Percentiles rank a stretch among this genome's conserved stretches.
These are phyloP conservation scores for Steinernema hermaphroditum DNA, from an alignment of 2,888 invertebrate species.

Conservation along the genomic window DNA sequence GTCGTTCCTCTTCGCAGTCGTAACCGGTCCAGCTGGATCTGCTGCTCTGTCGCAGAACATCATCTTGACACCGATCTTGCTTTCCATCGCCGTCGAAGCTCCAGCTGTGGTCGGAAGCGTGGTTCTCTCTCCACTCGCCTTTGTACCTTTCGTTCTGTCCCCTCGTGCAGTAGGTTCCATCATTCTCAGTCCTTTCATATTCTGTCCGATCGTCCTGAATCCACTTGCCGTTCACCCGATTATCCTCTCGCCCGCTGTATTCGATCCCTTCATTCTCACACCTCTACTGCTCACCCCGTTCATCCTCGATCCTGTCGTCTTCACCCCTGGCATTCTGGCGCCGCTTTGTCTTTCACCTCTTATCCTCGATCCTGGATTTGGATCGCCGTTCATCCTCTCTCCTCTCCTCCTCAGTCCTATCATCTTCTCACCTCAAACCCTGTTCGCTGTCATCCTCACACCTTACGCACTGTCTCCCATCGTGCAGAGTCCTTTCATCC, in stretches of 20 bases:
- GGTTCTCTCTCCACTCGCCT: conserved; percentile 4
- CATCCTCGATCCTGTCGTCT: conserved; percentile 51
- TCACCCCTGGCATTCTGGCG: conserved; percentile 45
- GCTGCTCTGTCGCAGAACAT: neutral
- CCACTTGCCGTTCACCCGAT: conserved; percentile 3
- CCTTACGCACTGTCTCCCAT: conserved; percentile 50
- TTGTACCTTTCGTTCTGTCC: neutral
- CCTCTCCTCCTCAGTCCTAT: conserved; percentile 47
- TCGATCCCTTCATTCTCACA: conserved; percentile 32
- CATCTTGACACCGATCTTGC: neutral
- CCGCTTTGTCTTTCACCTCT: conserved; percentile 43
- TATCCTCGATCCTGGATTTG: conserved; percentile 47
- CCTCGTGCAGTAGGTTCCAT: conserved; percentile 14
- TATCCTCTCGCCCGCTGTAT: conserved; percentile 30
- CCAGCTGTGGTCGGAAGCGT: conserved; percentile 14
- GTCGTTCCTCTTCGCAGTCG: conserved; percentile 33
- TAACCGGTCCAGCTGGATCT: conserved; percentile 7
- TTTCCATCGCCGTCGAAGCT: neutral
- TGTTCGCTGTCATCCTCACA: conserved; percentile 41
- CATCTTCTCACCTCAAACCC: conserved; percentile 39
- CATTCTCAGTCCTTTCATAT: neutral
- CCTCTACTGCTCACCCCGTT: conserved; percentile 35
- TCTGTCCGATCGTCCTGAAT: conserved; percentile 11
- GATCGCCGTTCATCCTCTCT: conserved; percentile 52
- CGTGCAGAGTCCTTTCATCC: conserved; percentile 31